Evolutionary conservation across 2,113 vertebrate species (phyloP).

Genomic region (Caranx ignobilis): DNA sequence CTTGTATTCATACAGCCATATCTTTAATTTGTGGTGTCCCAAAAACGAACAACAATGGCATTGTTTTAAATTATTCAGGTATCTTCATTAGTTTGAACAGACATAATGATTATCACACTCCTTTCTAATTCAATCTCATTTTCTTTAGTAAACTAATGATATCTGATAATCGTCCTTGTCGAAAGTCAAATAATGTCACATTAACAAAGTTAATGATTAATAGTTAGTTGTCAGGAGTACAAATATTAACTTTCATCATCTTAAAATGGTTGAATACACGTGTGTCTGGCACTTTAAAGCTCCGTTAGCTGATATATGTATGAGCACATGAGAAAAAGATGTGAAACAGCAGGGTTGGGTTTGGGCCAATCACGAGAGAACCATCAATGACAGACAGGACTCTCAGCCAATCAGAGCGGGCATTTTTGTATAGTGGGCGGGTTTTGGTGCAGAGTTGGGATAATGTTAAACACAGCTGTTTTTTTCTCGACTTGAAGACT

Average conservation of each 20-base stretch:
- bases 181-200: neutral
- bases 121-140: too few species aligned
- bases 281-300: conserved; percentile 58
- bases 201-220: neutral
- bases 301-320: conserved; percentile 36
- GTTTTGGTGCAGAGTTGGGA: conserved; percentile 58
- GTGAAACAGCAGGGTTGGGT: conserved; percentile 35
- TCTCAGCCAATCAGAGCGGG: conserved; percentile 66
- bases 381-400: conserved; percentile 26
- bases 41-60: too few species aligned
- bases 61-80: too few species aligned
- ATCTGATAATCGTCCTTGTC: neutral
- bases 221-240: neutral
- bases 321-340: conserved; percentile 71
- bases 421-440: conserved; percentile 36
- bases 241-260: neutral
- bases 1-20: too few species aligned
- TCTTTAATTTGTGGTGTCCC: too few species aligned
- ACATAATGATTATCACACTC: too few species aligned
- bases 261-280: neutral
- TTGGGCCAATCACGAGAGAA: conserved; percentile 72
- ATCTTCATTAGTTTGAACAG: too few species aligned
- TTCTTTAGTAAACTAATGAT: too few species aligned
- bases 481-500: conserved; percentile 56
- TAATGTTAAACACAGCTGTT: conserved; percentile 80